These are phyloP conservation scores for Scaptomyza reducta DNA, from an alignment of 2,888 invertebrate species.

Conservation along the genomic window DNA sequence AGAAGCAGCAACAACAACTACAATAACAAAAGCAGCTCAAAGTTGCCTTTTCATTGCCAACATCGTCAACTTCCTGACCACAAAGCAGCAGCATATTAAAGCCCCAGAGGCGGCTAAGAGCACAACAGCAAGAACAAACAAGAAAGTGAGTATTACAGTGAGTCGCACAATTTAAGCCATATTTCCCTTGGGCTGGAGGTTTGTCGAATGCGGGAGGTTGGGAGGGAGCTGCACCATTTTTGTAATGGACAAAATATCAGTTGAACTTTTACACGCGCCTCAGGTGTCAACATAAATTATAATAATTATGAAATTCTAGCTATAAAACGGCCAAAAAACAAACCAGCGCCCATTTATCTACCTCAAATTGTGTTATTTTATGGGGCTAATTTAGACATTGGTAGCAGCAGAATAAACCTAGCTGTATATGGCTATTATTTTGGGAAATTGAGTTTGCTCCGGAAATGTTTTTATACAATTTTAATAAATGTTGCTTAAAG, in stretches of 20 bases:
- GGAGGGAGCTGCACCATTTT: constrained; percentile 12
- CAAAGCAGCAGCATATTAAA: constrained; percentile 53
- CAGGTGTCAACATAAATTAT: constrained; percentile 77
- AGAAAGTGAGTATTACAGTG: constrained; percentile 51
- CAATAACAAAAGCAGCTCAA: constrained; percentile 38
- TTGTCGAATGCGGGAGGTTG: neutral
- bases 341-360: constrained; percentile 32
- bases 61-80: constrained; percentile 58
- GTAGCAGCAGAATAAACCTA: constrained; percentile 12
- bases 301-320: constrained; percentile 69
- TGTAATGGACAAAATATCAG: constrained; percentile 29
- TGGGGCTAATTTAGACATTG: constrained; percentile 38
- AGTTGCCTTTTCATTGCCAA: constrained; percentile 61
- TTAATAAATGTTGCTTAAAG: neutral
- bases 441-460: constrained; percentile 1
- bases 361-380: constrained; percentile 25
- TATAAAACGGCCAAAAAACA: constrained; percentile 34
- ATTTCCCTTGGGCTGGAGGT: constrained; percentile 43
- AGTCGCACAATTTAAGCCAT: constrained; percentile 61
- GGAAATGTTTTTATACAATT: constrained; percentile 3
- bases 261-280: constrained; percentile 59
- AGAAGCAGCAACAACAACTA: constrained; percentile 11
- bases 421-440: constrained; percentile 30
- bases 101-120: constrained; percentile 14
- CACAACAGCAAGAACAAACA: neutral